Evolutionary conservation across 2,888 invertebrate species (phyloP).

Genomic region (Tanytarsus gracilentus): DNA sequence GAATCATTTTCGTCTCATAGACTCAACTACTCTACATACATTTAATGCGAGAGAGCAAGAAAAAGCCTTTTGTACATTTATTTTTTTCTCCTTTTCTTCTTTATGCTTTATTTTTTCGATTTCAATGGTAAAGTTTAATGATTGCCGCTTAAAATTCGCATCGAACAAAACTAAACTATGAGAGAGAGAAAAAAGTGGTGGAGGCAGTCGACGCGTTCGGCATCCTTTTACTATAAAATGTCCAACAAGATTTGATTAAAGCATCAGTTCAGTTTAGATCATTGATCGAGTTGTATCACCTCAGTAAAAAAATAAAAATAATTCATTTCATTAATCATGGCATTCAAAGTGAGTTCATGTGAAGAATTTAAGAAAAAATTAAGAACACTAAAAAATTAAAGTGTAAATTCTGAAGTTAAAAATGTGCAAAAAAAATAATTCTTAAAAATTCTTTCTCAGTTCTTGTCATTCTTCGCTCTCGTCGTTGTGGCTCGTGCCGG

Average conservation of each 20-base stretch:
- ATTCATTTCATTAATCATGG: constrained; percentile 32
- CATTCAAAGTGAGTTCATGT: constrained; percentile 32
- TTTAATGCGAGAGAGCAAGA: too few relatives aligned
- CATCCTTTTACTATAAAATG: constrained; percentile 14
- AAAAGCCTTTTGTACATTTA: too few relatives aligned
- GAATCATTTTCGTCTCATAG: too few relatives aligned
- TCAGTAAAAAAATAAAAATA: constrained; percentile 25
- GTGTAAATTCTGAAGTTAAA: not conserved
- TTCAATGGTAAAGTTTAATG: constrained; percentile 11
- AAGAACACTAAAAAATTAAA: not conserved
- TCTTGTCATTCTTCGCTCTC: constrained; percentile 34
- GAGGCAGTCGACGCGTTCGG: not conserved
- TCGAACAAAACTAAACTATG: not conserved
- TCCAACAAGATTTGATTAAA: not conserved
- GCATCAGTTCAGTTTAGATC: not conserved
- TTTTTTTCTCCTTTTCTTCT: not conserved
- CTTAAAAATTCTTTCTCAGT: constrained; percentile 30
- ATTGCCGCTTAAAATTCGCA: not conserved
- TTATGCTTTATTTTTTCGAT: not conserved
- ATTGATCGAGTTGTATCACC: constrained; percentile 26
- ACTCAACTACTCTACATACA: too few relatives aligned
- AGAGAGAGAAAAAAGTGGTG: not conserved
- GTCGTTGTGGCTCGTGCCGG: constrained; percentile 34
- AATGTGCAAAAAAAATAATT: not conserved
- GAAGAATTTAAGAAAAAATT: not conserved